These are phyloP conservation scores for Ptychoptera albimana DNA, from an alignment of 2,888 invertebrate species.

Conservation along the genomic window DNA sequence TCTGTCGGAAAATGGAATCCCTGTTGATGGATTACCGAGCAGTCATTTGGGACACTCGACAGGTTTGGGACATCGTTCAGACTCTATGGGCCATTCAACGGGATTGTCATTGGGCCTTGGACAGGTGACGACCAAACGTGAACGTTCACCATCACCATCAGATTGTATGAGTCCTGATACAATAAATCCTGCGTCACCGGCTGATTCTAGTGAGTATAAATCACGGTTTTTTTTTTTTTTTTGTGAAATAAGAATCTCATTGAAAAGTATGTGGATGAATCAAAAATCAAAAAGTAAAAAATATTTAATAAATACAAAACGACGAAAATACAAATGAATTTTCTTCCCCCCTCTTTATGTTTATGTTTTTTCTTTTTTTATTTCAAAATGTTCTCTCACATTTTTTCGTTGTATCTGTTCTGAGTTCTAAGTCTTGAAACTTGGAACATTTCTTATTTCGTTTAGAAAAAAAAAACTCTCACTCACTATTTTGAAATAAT, in stretches of 20 bases:
- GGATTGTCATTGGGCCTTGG: slow-evolving; percentile 40
- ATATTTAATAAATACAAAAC: no score
- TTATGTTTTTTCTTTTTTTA: no score
- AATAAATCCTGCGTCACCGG: slow-evolving; percentile 76
- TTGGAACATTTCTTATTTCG: no score
- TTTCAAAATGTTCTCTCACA: no score
- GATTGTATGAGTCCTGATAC: slow-evolving; percentile 82
- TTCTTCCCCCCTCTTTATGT: no score
- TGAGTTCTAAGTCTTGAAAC: no score
- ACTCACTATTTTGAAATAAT: no score
- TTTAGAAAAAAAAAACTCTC: no score
- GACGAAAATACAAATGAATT: no score
- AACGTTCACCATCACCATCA: slow-evolving; percentile 73
- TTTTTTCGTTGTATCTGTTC: no score
- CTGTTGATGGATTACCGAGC: slow-evolving; percentile 49
- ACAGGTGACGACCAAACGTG: slow-evolving; percentile 63
- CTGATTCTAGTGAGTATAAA: slow-evolving; percentile 66
- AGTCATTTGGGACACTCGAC: slow-evolving; percentile 35
- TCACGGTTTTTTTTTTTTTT: not conserved
- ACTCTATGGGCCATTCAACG: slow-evolving; percentile 35
- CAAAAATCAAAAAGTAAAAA: not conserved
- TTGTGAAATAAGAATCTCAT: not conserved
- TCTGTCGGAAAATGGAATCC: slow-evolving; percentile 87
- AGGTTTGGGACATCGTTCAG: slow-evolving; percentile 30
- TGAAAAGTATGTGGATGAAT: not conserved